Base-by-base conservation (phyloP, 2,797 vertebrate genomes). In the Balearica regulorum region DNA sequence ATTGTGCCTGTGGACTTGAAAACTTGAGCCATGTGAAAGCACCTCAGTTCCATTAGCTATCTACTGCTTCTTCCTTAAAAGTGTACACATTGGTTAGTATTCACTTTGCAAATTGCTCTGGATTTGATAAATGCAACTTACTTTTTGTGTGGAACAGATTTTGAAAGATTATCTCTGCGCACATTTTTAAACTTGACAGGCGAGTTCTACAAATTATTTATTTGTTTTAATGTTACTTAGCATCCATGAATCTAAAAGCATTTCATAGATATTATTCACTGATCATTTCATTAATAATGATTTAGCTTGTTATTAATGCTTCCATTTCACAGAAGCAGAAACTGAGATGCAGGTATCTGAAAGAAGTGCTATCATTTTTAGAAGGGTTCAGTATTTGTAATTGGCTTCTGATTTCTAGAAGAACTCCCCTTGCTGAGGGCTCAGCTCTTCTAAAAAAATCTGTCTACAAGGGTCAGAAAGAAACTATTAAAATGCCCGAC, bases 381-480 rank as follows among this genome's bases (percentile, higher is more conserved):
- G 78, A 89, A 72, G n/a, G 46, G n/a, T 86, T 91, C 73, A 61
- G 31, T n/a, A 35, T 53, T 37, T 13, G 28, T 57, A 72, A 76
- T 3, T 89, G 79, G n/a, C 39, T 92, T 89, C 87, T 89, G 35
- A 80, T 94, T 89, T 91, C 64, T 61, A 48, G 57, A 84, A 87
- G 62, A 66, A 60, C 53, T 93, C 78, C 85, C 57, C 87, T 92
- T 82, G 72, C 68, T 89, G 68, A 75, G 37, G 58, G 71, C 86
- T 92, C 64, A 87, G 70, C 20, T 85, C 81, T 87, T 95, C 86
- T 75, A 31, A 91, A 92, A 91, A 91, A 82, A n/a, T 39, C 70
- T 87, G 64, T 76, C 83, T 85, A 54, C 60, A 92, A 90, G 75
- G 90, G 75, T 95, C 90, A 93, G 72, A 93, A 93, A 90, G 71